Evolutionary conservation across 2,113 vertebrate species (phyloP).

Genomic region (Indicator indicator): DNA sequence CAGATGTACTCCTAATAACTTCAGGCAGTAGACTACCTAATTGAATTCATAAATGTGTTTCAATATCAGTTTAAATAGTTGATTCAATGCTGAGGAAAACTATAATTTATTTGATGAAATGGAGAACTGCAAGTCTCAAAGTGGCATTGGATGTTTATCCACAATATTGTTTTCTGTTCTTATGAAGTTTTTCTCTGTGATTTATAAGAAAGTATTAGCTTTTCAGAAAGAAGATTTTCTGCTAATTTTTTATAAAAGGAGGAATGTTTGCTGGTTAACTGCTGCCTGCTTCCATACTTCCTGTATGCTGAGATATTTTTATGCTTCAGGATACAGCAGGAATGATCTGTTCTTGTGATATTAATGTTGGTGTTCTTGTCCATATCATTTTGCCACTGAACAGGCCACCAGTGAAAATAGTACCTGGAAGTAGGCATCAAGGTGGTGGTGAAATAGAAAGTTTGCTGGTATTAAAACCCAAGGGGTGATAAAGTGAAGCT

Average conservation of each 20-base stretch:
- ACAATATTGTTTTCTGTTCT: slow-evolving; percentile 2
- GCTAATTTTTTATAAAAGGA: neutral
- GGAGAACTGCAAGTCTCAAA: slow-evolving; percentile 22
- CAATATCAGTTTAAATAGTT: slow-evolving; percentile 38
- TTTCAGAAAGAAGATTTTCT: neutral
- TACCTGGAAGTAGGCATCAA: neutral
- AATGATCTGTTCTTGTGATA: neutral
- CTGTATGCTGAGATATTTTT: neutral
- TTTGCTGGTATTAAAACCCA: neutral
- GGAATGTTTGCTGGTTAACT: neutral
- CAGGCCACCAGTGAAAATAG: neutral
- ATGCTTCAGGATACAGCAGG: neutral
- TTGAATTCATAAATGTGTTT: slow-evolving; percentile 60
- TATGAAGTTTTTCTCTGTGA: neutral
- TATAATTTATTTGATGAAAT: slow-evolving; percentile 54
- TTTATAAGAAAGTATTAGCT: neutral
- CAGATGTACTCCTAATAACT: slow-evolving; percentile 47
- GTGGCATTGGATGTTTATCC: slow-evolving; percentile 27
- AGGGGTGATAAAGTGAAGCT: neutral
- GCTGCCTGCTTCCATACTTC: neutral
- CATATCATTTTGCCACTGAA: neutral
- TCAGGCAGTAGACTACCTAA: slow-evolving; percentile 56
- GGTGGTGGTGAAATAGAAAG: neutral
- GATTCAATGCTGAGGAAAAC: slow-evolving; percentile 44
- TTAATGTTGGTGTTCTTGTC: neutral